Base-by-base conservation (phyloP, 2,797 vertebrate genomes). In the Amblyopsis hoosieri region DNA sequence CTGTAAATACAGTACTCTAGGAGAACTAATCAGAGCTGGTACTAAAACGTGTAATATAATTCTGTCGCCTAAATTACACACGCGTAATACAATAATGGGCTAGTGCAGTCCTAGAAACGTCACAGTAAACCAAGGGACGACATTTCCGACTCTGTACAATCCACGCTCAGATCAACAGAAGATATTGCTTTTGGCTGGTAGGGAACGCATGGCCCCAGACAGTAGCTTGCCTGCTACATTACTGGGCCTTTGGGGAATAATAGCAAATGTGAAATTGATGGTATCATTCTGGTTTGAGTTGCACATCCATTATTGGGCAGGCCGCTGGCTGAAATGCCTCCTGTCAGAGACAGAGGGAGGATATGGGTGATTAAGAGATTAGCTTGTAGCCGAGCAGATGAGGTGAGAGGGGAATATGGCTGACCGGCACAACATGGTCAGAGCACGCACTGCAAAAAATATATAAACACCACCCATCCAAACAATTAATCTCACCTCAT, bases 401-500 rank as follows among this genome's bases (percentile, higher is more conserved):
- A 62, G 12, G 47, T 7, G 45, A 59, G 50, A 54, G 9, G 64
- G 50, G 17, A 47, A 52, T 31, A 63, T 52, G 54, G 64, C 0
- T 59, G 59, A 59, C 42, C 69, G 42, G 7, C 62, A 69, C 33
- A 29, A 51, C 29, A 53, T 67, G 45, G 47, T 23, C 9, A 19
- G 37, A 51, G 45, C 61, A 31, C 11, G 72, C 52, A 71, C 61
- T 78, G 77, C 73, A 79, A 73, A 72, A 72, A 60, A 51, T 5
- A 56, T 14, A 42, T 42, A 42, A 42, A 42, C 15, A 52, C 29
- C 50, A 75, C 19, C 29, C 70, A 50, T 58, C 17, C 23, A 45
- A 67, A 81, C 82, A 85, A 83, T 76, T 56, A 75, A 82, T 81
- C 83, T 81, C 62, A 17, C 69, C 54, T 65, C 67, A 81, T 68